Evolutionary conservation across 2,888 invertebrate genomes (phyloP).

Genomic region (Cerceris rybyensis): DNA sequence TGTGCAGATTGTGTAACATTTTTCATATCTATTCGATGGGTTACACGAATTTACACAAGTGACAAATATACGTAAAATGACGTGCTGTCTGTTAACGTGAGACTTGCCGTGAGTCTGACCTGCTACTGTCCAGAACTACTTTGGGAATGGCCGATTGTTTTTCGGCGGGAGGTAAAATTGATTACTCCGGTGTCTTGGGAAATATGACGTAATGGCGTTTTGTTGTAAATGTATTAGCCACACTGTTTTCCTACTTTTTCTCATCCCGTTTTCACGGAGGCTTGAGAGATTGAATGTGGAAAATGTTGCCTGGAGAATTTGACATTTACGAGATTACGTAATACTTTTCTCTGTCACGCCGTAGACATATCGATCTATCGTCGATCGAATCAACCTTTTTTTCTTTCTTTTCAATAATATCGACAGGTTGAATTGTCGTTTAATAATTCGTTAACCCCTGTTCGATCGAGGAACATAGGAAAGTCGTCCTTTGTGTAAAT

Average conservation of each 20-base stretch:
- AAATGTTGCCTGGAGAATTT: constrained; percentile 49
- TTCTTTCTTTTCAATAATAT: neutral
- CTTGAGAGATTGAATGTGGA: constrained; percentile 49
- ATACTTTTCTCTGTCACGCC: constrained; percentile 29
- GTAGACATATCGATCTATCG: constrained; percentile 32
- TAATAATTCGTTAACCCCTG: too few relatives aligned
- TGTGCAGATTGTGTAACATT: too few relatives aligned
- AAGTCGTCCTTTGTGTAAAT: too few relatives aligned
- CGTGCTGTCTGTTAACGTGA: too few relatives aligned
- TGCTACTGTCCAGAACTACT: constrained; percentile 11
- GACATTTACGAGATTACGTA: constrained; percentile 53
- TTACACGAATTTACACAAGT: too few relatives aligned
- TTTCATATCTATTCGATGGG: too few relatives aligned
- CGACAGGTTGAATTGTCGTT: too few relatives aligned
- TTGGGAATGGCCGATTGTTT: constrained; percentile 43
- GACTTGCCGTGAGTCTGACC: too few relatives aligned
- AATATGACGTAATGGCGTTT: constrained; percentile 58
- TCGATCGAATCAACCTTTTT: constrained; percentile 25
- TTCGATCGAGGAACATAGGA: too few relatives aligned
- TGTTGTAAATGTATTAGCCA: constrained; percentile 52
- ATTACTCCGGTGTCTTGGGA: constrained; percentile 53
- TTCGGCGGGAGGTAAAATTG: constrained; percentile 48
- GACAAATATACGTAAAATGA: too few relatives aligned
- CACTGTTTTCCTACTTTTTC: constrained; percentile 1
- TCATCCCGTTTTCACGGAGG: constrained; percentile 1